phyloP scores from a whole-genome alignment of 23 tunicate species.

The Ciona savignyi region DNA sequence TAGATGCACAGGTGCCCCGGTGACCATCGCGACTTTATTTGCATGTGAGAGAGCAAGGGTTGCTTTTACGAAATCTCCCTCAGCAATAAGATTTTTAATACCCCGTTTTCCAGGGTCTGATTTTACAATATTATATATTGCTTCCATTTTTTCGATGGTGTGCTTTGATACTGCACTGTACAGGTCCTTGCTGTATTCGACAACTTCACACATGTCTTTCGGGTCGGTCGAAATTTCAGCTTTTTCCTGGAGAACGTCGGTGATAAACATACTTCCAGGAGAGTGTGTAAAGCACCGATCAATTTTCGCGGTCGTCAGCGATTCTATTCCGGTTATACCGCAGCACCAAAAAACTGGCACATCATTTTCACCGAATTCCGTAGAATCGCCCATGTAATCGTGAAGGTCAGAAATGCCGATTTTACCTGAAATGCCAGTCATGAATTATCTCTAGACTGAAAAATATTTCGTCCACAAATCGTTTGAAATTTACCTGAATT shows the following conservation, averaged over 20 bases:
- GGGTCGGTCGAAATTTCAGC: no score
- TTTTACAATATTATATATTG: background rate
- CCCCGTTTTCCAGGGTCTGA: constrained; percentile 43
- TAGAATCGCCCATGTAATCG: no score
- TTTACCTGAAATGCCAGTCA: no score
- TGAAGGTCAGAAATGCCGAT: no score
- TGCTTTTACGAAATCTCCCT: constrained; percentile 59
- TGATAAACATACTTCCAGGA: constrained; percentile 75
- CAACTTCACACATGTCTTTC: background rate
- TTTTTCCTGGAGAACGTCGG: constrained; percentile 41
- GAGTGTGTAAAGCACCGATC: constrained; percentile 61
- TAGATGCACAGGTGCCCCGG: constrained; percentile 74
- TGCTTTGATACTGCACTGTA: constrained; percentile 34
- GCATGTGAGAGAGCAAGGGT: constrained; percentile 74
- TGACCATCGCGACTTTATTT: constrained; percentile 41
- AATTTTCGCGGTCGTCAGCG: constrained; percentile 28
- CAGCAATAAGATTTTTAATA: constrained; percentile 22
- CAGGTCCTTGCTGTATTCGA: constrained; percentile 2
- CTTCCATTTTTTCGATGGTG: no score
- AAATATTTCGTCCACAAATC: no score
- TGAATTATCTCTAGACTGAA: no score
- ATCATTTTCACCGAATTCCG: no score
- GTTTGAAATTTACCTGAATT: constrained; percentile 58
- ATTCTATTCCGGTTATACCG: constrained; percentile 69
- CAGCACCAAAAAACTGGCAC: no score